Evolutionary conservation across 37 sponge, comb jelly and placozoan genomes (phyloP), one percentile per base, ranked within the genome.

Genomic region (Aplysina aerophoba): DNA sequence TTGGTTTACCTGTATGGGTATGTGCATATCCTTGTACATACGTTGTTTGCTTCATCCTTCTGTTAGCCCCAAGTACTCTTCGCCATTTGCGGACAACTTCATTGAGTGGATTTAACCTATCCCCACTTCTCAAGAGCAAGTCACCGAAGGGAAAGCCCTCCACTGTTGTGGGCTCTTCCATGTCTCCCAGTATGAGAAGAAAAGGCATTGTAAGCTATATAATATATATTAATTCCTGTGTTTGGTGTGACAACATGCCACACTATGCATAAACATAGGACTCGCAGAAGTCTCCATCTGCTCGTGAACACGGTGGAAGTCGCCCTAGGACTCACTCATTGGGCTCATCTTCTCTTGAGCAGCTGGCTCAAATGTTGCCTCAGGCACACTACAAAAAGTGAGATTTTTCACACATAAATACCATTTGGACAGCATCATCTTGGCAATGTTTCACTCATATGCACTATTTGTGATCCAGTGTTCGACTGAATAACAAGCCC

Each of bases 131-230:
- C 25, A 40, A 40, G 21, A 24, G 44, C 2, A 75, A 75, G 15
- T 75, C 78, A 25, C 78, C 78, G 15, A 30, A n/a, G 34, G 71
- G 30, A 5, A 69, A 27, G 33, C 17, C 34, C 38, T 40, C 15
- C 53, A 20, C 1, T 17, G 6, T 44, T 24, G 25, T n/a, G n/a
- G 22, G 78, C 25, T 54, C 78, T 1, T 75, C 78, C 21, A 31
- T 75, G 31, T 75, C 78, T 19, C 78, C 78, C 20, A 75, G 78
- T 12, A 41, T 5, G 39, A 75, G 78, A 24, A 38, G 78, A 41
- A 75, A 50, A 44, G 39, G 22, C 16, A 41, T 17, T 41, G 78
- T 75, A 75, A 53, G 78, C 54, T 33, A 44, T 44, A 44, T 8
- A 44, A 8, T 8, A 3, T n/a, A n/a, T n/a, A n/a, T n/a, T n/a